phyloP scores from a whole-genome alignment of 2,113 vertebrate genomes.

The Dryoscopus gambensis region DNA sequence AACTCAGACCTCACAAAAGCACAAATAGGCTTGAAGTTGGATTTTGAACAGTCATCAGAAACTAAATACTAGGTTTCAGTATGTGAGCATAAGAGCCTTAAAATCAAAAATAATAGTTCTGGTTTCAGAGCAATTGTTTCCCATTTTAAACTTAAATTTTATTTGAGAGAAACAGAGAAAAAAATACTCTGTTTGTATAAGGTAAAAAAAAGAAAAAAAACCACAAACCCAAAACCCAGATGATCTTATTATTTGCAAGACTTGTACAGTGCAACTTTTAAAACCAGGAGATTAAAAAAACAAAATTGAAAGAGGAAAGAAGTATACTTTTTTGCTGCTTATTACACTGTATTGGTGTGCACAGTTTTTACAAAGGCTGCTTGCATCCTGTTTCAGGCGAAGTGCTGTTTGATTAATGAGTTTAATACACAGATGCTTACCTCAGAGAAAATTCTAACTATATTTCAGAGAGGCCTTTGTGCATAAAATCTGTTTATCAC shows the following conservation, averaged over 20 bases:
- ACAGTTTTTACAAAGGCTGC: not conserved
- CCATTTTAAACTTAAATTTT: not conserved
- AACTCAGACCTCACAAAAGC: not conserved
- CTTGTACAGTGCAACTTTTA: not conserved
- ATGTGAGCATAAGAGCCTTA: not conserved
- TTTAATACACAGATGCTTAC: not conserved
- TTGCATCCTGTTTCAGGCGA: not conserved
- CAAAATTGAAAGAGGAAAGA: not conserved
- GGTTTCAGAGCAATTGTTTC: not conserved
- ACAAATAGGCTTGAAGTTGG: not conserved
- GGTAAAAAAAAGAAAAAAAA: not conserved
- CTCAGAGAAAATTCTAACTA: not conserved
- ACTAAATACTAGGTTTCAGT: not conserved
- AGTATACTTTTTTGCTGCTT: not conserved
- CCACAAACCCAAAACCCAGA: rapidly evolving
- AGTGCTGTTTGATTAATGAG: not conserved
- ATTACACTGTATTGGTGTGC: not conserved
- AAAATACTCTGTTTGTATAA: not conserved
- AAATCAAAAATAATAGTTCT: not conserved
- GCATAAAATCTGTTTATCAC: not conserved
- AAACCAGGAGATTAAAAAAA: not conserved
- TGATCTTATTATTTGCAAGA: rapidly evolving
- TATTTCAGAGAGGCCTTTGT: not conserved
- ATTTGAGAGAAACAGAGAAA: not conserved
- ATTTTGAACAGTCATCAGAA: not conserved